Conservation (phyloP, 2,888 invertebrate genomes). For the Phengaris arion region DNA sequence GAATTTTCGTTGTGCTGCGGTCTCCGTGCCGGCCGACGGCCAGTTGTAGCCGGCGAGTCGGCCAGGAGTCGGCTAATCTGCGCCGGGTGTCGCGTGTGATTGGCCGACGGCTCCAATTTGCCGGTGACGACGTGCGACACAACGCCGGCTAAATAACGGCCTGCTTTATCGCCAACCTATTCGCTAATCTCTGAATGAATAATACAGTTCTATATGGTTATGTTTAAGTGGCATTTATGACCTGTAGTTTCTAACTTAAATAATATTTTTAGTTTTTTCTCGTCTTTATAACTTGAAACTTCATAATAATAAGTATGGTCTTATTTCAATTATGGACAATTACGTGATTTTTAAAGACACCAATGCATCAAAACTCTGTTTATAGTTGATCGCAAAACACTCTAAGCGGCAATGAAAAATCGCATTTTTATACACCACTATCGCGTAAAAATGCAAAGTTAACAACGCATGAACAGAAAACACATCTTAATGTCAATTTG, state of each 20-base stretch:
- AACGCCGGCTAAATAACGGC: slow-evolving; percentile 55
- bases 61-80: slow-evolving; percentile 62
- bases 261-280: background rate
- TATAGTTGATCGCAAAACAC: background rate
- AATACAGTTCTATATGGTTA: background rate
- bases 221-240: background rate
- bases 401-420: background rate
- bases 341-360: too few relatives aligned
- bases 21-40: slow-evolving; percentile 44
- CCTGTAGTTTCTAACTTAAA: background rate
- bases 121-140: slow-evolving; percentile 59
- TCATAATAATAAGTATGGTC: too few relatives aligned
- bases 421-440: background rate
- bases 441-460: slow-evolving; percentile 12
- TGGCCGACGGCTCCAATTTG: slow-evolving; percentile 76
- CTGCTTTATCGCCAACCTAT: slow-evolving; percentile 26
- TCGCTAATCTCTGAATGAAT: slow-evolving; percentile 14
- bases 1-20: slow-evolving; percentile 55
- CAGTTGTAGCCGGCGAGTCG: slow-evolving; percentile 44
- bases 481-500: slow-evolving; percentile 57
- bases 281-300: background rate
- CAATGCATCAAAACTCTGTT: too few relatives aligned
- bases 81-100: slow-evolving; percentile 77
- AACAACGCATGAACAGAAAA: slow-evolving; percentile 35
- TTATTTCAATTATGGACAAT: too few relatives aligned